Evolutionary conservation across 2,113 vertebrate genomes (phyloP).

Genomic region (Ophthalmolycus amberensis): DNA sequence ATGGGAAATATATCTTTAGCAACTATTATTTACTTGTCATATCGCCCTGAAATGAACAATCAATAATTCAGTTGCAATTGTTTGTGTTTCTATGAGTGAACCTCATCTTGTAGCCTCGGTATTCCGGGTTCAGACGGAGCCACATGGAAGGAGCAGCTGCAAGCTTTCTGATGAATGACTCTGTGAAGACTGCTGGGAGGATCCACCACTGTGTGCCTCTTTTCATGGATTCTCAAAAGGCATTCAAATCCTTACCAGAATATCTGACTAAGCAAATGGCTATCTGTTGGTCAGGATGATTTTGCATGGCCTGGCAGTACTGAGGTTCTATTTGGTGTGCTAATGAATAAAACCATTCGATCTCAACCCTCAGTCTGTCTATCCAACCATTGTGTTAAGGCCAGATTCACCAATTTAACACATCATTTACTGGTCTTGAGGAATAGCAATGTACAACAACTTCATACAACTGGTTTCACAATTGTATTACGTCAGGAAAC

Average conservation of each 20-base stretch:
- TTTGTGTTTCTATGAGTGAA: not conserved
- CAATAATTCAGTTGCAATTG: not conserved
- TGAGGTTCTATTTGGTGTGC: not conserved
- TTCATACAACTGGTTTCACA: too few relatives aligned
- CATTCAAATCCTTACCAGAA: constrained; percentile 11
- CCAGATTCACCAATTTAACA: too few relatives aligned
- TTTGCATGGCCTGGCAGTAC: constrained; percentile 41
- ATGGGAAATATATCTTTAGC: not conserved
- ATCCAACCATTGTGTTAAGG: too few relatives aligned
- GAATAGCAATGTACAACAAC: too few relatives aligned
- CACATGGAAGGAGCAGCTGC: not conserved
- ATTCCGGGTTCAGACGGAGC: not conserved
- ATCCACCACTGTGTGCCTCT: not conserved
- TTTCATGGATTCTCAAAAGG: not conserved
- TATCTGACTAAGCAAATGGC: constrained; percentile 45
- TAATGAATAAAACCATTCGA: not conserved
- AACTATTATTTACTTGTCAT: not conserved
- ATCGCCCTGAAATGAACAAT: not conserved
- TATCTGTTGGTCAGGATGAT: constrained; percentile 13
- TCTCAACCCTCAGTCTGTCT: not conserved
- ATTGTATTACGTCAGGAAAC: too few relatives aligned
- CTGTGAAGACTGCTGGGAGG: not conserved
- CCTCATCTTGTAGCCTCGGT: not conserved
- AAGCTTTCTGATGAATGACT: not conserved
- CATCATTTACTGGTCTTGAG: too few relatives aligned